These are phyloP conservation scores for Astropecten irregularis DNA, from an alignment of 53 echinoderm and acorn worm genomes.

Conservation along the genomic window DNA sequence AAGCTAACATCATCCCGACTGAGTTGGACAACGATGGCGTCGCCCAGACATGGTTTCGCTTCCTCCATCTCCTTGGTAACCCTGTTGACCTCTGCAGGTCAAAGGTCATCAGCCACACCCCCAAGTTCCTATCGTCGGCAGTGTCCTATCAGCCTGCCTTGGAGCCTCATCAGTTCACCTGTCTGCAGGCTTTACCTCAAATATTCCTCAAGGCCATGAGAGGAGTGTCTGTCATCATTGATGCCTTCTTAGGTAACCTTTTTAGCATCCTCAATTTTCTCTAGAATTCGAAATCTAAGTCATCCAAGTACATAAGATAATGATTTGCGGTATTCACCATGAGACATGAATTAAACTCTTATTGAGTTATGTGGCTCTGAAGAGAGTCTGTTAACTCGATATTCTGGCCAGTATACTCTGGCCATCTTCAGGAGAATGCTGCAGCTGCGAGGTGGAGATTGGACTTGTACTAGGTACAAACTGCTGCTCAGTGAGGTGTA, in stretches of 20 bases:
- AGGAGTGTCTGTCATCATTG: constrained; percentile 89
- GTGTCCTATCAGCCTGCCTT: constrained; percentile 72
- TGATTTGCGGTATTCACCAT: too few species aligned
- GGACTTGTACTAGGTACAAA: too few species aligned
- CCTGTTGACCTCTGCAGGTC: constrained; percentile 96
- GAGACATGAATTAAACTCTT: too few species aligned
- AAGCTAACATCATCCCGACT: constrained; percentile 80
- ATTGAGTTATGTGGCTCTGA: too few species aligned
- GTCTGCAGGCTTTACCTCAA: constrained; percentile 87
- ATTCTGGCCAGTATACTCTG: too few species aligned
- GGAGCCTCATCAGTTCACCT: constrained; percentile 84
- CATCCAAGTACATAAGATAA: too few species aligned
- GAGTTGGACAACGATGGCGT: constrained; percentile 91
- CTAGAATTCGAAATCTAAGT: too few species aligned
- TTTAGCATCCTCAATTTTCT: neutral
- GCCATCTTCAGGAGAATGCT: too few species aligned
- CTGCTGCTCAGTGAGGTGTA: too few species aligned
- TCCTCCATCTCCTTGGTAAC: constrained; percentile 90
- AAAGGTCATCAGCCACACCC: constrained; percentile 83
- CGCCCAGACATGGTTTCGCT: constrained; percentile 97
- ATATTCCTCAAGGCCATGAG: constrained; percentile 92
- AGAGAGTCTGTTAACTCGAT: too few species aligned
- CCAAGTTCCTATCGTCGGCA: constrained; percentile 76
- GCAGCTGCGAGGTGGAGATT: too few species aligned
- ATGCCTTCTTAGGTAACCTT: constrained; percentile 90